A percentile compares a stretch with the other conserved stretches of the same genome.
Evolutionary conservation across 2,888 invertebrate species (phyloP).

Genomic region (Volucella inflata): DNA sequence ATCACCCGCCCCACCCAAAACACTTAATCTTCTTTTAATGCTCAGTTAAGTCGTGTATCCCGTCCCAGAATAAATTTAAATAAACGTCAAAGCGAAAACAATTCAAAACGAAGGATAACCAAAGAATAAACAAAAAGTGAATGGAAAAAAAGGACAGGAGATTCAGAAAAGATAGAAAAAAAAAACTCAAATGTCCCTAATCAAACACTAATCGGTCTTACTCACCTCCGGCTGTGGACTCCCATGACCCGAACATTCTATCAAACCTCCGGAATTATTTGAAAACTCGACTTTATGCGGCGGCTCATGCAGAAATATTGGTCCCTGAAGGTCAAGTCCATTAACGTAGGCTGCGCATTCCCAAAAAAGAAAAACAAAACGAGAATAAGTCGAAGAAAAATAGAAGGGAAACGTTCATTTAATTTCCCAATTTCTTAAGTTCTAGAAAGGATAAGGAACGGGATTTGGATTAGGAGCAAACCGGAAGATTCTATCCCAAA

Average conservation of each 20-base stretch:
- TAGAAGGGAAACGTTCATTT: slow-evolving; percentile 34
- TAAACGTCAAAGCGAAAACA: slow-evolving; percentile 18
- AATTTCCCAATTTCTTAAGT: slow-evolving; percentile 24
- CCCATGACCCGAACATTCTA: slow-evolving; percentile 88
- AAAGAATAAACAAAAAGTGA: background rate
- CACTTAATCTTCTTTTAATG: slow-evolving; percentile 43
- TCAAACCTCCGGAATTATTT: slow-evolving; percentile 89
- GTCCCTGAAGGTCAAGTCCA: slow-evolving; percentile 88
- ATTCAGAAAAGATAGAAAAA: slow-evolving; percentile 1
- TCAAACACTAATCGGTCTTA: slow-evolving; percentile 56
- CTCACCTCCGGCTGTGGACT: slow-evolving; percentile 88
- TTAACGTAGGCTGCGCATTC: slow-evolving; percentile 77
- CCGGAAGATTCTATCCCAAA: slow-evolving; percentile 2
- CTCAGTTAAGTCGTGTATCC: slow-evolving; percentile 12
- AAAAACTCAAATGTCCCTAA: slow-evolving; percentile 43
- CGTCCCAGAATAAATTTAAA: slow-evolving; percentile 12
- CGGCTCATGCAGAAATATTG: slow-evolving; percentile 88
- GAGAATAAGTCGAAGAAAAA: slow-evolving; percentile 61
- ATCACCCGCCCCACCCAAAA: background rate
- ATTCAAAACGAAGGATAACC: slow-evolving; percentile 3
- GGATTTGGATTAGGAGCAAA: slow-evolving; percentile 33
- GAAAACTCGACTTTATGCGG: slow-evolving; percentile 91
- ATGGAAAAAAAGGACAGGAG: background rate
- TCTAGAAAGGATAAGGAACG: slow-evolving; percentile 42
- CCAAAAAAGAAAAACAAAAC: slow-evolving; percentile 78